phyloP scores from a whole-genome alignment of 2,113 vertebrate genomes.

The Burhinus oedicnemus region DNA sequence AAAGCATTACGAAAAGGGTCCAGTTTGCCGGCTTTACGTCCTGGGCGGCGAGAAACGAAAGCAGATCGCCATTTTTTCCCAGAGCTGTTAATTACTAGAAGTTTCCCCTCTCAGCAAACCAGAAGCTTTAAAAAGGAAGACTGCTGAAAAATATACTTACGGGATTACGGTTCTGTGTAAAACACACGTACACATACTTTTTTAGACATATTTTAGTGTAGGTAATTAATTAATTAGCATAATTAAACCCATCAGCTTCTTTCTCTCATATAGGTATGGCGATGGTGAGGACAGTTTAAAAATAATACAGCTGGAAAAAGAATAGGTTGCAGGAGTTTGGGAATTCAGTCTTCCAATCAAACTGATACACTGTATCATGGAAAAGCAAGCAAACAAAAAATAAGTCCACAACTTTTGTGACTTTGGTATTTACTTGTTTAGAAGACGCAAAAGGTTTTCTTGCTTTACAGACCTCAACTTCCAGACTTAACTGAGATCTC shows the following conservation, averaged over 20 bases:
- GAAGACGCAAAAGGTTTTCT: background rate
- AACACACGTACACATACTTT: background rate
- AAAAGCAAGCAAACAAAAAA: background rate
- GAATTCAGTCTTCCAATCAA: background rate
- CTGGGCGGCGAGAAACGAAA: background rate
- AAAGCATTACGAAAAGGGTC: background rate
- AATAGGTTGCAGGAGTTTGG: background rate
- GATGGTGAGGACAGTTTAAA: background rate
- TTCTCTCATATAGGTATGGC: constrained; percentile 1
- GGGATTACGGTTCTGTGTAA: background rate
- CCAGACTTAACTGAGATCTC: background rate
- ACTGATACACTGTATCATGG: background rate
- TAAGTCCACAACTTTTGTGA: background rate
- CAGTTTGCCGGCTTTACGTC: background rate
- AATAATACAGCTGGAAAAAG: background rate
- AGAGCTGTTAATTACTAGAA: background rate
- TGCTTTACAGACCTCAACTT: background rate
- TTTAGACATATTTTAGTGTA: background rate
- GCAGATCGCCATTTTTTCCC: background rate
- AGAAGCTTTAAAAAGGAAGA: background rate
- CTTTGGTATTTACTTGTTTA: background rate
- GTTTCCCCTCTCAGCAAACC: background rate
- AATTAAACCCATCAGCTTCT: background rate
- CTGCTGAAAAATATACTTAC: background rate
- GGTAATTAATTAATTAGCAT: background rate